A percentile compares a stretch with the other conserved stretches of the same genome.
These are phyloP conservation scores for Pelodiscus sinensis DNA, from an alignment of 2,113 vertebrate species.

Conservation along the genomic window DNA sequence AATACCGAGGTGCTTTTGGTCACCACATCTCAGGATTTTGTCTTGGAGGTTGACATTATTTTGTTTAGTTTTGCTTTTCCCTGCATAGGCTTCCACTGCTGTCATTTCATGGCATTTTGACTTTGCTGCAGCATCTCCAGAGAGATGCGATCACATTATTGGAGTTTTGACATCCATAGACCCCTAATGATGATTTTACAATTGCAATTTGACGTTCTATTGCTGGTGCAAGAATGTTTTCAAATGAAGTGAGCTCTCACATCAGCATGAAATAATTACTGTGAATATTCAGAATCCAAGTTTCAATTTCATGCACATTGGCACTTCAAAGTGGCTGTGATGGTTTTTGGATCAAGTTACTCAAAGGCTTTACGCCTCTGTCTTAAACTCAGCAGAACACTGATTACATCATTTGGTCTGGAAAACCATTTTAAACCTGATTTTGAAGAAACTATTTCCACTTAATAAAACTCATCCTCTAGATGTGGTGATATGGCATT, in stretches of 20 bases:
- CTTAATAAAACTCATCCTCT: not conserved
- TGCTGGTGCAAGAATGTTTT: not conserved
- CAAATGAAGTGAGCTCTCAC: not conserved
- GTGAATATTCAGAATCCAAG: not conserved
- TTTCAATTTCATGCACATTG: not conserved
- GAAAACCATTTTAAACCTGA: not conserved
- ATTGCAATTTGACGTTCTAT: not conserved
- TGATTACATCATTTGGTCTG: not conserved
- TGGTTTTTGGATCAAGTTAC: not conserved
- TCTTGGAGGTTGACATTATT: not conserved
- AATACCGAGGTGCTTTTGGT: not conserved
- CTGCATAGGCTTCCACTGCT: rapidly evolving
- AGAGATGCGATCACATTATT: not conserved
- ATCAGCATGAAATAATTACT: not conserved
- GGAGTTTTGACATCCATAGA: not conserved
- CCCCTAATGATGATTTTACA: not conserved
- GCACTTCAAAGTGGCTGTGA: not conserved
- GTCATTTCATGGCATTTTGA: not conserved
- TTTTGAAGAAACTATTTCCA: not conserved
- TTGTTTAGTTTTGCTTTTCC: not conserved
- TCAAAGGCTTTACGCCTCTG: not conserved
- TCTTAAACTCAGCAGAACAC: not conserved
- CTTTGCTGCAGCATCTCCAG: not conserved
- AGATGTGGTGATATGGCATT: not conserved
- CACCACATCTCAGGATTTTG: not conserved